These are phyloP conservation scores for Sarcophaga caerulescens DNA, from an alignment of 2,888 invertebrate species.

Conservation along the genomic window DNA sequence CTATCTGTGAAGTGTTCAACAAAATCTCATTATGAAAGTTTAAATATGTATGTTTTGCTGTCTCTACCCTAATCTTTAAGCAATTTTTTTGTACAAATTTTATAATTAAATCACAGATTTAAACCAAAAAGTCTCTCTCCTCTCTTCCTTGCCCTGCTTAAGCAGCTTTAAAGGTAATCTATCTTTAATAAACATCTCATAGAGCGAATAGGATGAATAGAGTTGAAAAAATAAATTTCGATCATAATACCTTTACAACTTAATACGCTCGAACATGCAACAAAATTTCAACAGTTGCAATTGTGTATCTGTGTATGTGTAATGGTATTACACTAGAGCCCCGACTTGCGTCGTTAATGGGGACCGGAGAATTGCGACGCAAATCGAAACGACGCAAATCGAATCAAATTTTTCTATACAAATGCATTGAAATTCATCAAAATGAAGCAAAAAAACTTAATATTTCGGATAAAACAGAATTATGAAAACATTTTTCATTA, in stretches of 20 bases:
- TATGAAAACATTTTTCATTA: no score
- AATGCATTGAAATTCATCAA: no score
- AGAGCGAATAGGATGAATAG: neutral
- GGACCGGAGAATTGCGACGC: no score
- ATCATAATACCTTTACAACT: slow-evolving; percentile 42
- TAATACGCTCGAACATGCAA: slow-evolving; percentile 26
- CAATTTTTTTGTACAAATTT: neutral
- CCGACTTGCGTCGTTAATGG: no score
- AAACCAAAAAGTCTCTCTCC: neutral
- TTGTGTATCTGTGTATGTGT: slow-evolving; percentile 18
- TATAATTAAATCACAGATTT: slow-evolving; percentile 6
- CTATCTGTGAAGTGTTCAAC: no score
- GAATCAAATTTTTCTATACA: no score
- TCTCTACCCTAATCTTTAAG: neutral
- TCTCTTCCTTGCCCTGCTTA: neutral
- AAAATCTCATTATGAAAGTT: no score
- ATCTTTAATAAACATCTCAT: slow-evolving; percentile 2
- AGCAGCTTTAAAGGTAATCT: neutral
- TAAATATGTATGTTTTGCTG: no score
- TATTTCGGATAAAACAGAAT: no score
- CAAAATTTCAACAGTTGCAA: neutral
- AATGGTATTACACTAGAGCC: no score
- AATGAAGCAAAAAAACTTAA: no score
- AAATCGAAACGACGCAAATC: no score
- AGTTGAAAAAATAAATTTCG: neutral